phyloP scores from a whole-genome alignment of 2,113 vertebrate species.

The Murina feae region DNA sequence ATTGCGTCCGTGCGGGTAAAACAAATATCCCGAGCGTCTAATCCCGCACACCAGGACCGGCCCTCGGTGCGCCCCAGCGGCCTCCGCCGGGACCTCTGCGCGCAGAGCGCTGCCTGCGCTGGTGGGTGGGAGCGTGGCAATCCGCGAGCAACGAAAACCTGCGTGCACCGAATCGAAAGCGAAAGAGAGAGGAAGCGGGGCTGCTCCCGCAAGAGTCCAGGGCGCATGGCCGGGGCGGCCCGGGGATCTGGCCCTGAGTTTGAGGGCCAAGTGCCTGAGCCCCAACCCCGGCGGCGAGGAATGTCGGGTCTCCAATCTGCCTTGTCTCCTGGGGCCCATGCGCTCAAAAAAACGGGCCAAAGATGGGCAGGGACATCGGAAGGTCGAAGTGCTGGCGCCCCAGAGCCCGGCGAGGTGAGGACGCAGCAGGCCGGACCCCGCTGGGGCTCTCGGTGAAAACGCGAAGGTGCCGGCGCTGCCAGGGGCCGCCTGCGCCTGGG shows the following conservation, averaged over 20 bases:
- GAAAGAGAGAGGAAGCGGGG: slow-evolving; percentile 43
- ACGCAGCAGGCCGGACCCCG: accelerated
- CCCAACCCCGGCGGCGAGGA: accelerated
- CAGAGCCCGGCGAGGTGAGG: background rate
- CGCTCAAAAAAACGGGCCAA: background rate
- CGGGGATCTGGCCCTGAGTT: accelerated
- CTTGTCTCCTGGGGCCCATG: background rate
- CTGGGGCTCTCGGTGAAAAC: background rate
- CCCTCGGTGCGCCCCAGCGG: background rate
- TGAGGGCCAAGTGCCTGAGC: accelerated
- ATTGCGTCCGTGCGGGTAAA: background rate
- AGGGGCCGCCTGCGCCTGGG: accelerated
- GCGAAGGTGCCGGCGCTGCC: background rate
- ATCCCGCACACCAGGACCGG: background rate
- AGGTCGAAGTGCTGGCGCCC: accelerated
- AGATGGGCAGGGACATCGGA: background rate
- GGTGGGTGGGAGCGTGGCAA: background rate
- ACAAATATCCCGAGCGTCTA: background rate
- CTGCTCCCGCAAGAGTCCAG: background rate
- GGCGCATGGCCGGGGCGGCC: accelerated
- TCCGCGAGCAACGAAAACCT: slow-evolving; percentile 40
- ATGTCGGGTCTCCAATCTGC: background rate
- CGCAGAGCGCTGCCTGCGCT: background rate
- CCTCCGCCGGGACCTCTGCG: background rate
- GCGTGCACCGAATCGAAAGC: slow-evolving; percentile 64